Conservation (phyloP, 2,888 invertebrate species). For the Drosophila multiciliata region DNA sequence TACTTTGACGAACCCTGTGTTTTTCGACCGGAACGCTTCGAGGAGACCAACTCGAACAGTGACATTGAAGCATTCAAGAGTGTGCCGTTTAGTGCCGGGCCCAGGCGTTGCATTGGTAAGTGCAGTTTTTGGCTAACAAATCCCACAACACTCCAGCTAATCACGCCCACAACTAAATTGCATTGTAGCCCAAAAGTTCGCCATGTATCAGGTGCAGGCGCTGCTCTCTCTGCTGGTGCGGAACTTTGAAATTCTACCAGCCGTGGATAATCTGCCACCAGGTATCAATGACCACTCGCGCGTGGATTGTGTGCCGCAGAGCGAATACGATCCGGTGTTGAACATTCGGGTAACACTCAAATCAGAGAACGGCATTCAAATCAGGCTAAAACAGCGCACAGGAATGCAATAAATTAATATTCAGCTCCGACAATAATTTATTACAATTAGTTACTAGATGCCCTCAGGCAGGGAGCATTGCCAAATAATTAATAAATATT, state of each 20-base stretch:
- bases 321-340: conserved; percentile 83
- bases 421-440: not conserved
- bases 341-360: conserved; percentile 85
- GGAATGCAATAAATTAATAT: not conserved
- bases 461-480: not conserved
- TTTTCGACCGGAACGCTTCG: conserved; percentile 85
- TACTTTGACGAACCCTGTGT: conserved; percentile 77
- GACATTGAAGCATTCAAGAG: conserved; percentile 85
- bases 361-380: conserved; percentile 85
- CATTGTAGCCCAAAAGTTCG: conserved; percentile 85
- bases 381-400: conserved; percentile 79
- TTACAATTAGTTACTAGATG: not conserved
- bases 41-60: conserved; percentile 29
- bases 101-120: conserved; percentile 86
- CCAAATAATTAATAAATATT: not conserved
- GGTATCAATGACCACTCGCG: conserved; percentile 78
- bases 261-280: conserved; percentile 63
- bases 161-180: not conserved
- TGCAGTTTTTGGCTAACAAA: not conserved
- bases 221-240: conserved; percentile 86
- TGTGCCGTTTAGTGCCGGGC: conserved; percentile 88
- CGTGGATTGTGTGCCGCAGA: conserved; percentile 72
- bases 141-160: not conserved
- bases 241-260: conserved; percentile 84
- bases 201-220: conserved; percentile 86